Evolutionary conservation across 2,888 invertebrate species (phyloP), one percentile per base, ranked within the genome.

Genomic region (Drosophila maculinotata): DNA sequence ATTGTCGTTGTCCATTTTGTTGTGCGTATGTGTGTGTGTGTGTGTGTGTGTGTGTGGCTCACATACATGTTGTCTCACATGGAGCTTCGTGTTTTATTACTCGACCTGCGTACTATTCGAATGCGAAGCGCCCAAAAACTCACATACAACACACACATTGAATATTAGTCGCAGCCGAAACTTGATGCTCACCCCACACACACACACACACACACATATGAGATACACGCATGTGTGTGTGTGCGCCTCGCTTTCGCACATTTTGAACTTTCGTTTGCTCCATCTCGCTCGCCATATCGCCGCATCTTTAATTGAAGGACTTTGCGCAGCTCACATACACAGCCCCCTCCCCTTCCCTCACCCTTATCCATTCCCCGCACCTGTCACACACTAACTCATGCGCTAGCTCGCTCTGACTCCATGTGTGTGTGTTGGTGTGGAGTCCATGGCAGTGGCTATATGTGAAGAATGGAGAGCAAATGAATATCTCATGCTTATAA

Each of bases 401-500:
- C 57, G 65, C 66, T 59, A 57, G 56, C 87, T 83, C 83, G 62
- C 59, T 86, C 86, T 76, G 62, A 44, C 58, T 44, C 51, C 38
- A 56, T 51, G 47, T 31, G 15, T 36, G 17, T 63, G 26, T 53
- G 60, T 23, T 12, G 28, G 30, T 45, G 30, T 31, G 33, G 57
- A 66, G 80, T 81, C 80, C 87, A 81, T 69, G 72, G 68, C 79
- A 79, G 69, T 79, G 79, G 83, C 86, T 85, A 79, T 76, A 79
- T 79, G 80, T 76, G 86, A 83, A 86, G 87, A 86, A 86, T 86
- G 80, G 66, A 80, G 81, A 86, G 87, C 88, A 87, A 82, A 76
- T 89, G 84, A 87, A 84, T 88, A 85, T 88, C 86, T 87, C 79
- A 73, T 76, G 87, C 83, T 89, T 88, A 79, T 87, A 89, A 89